Percentiles rank a stretch among this genome's conserved stretches.
Conservation (phyloP, 2,113 vertebrate genomes). For the Amphilophus citrinellus region DNA sequence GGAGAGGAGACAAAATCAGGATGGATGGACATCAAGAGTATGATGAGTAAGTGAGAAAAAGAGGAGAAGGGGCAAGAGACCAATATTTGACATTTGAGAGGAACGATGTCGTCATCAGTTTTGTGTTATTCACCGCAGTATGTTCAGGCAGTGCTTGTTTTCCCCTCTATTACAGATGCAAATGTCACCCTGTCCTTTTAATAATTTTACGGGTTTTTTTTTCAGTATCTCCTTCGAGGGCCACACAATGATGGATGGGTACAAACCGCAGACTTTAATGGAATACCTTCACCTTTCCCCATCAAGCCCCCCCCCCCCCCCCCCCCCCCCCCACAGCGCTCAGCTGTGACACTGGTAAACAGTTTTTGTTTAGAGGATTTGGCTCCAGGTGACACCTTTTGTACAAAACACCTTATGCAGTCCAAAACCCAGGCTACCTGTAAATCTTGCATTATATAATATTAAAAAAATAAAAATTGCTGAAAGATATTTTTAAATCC, state of each 20-base stretch:
- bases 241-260: conserved; percentile 44
- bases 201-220: conserved; percentile 10
- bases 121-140: conserved; percentile 48
- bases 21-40: conserved; percentile 4
- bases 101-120: conserved; percentile 41
- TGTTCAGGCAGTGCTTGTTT: conserved; percentile 33
- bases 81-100: conserved; percentile 60
- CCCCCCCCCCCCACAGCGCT: neutral
- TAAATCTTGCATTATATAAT: neutral
- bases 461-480: conserved; percentile 4
- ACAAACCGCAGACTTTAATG: conserved; percentile 37
- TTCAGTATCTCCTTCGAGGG: conserved; percentile 3
- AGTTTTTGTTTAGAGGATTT: conserved; percentile 14
- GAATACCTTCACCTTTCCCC: conserved; percentile 30
- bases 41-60: conserved; percentile 35
- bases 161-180: conserved; percentile 49
- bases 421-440: neutral
- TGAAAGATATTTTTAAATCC: conserved; percentile 19
- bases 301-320: too few relatives aligned
- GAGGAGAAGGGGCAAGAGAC: conserved; percentile 20
- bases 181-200: conserved; percentile 66
- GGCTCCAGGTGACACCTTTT: conserved; percentile 2
- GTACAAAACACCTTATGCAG: neutral
- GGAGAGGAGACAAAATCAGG: neutral
- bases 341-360: conserved; percentile 9